Conservation (phyloP, 2,113 vertebrate species). For the Perognathus longimembris region DNA sequence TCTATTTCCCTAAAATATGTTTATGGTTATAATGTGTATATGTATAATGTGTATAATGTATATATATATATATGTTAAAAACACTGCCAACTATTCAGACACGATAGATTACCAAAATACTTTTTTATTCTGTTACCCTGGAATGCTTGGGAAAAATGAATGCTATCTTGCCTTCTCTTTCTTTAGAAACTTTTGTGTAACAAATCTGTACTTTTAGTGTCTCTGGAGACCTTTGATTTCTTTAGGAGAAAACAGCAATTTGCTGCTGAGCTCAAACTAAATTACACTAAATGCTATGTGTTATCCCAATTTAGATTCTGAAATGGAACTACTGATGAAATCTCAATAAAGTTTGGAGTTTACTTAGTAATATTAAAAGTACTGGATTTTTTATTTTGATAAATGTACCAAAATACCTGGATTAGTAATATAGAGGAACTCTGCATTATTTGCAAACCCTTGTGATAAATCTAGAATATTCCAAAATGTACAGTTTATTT, state of each 20-base stretch:
- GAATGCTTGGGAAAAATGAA: background rate
- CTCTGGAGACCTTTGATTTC: background rate
- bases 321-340: too few species aligned
- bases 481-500: background rate
- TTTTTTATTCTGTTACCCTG: background rate
- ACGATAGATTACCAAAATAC: background rate
- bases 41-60: too few species aligned
- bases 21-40: background rate
- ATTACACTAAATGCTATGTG: background rate
- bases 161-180: background rate
- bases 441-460: background rate
- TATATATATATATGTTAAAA: background rate
- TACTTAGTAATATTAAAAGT: background rate
- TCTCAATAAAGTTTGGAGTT: background rate
- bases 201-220: background rate
- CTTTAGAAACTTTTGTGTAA: background rate
- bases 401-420: background rate
- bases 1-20: background rate
- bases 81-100: background rate
- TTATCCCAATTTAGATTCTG: background rate
- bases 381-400: constrained; percentile 15
- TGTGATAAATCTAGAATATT: background rate
- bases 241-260: too few species aligned
- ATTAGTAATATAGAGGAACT: background rate
- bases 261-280: background rate